A percentile compares a stretch with the other conserved stretches of the same genome.
phyloP scores from a whole-genome alignment of 2,797 vertebrate species.

The Darevskia mixta region DNA sequence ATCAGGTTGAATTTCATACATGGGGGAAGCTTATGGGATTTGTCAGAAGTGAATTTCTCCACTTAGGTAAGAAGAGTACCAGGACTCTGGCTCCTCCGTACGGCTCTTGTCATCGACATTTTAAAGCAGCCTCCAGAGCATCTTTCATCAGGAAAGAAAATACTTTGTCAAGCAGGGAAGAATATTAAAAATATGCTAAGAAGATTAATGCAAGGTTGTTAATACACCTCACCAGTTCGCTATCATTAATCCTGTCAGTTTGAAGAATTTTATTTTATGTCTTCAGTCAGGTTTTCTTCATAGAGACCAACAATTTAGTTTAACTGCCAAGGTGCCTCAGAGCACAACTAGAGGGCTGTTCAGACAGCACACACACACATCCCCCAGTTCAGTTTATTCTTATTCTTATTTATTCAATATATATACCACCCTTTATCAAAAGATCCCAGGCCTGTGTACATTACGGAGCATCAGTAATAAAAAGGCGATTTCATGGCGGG shows the following conservation, averaged over 20 bases:
- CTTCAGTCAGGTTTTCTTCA: background rate
- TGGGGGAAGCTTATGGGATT: background rate
- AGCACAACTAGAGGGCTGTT: background rate
- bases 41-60: background rate
- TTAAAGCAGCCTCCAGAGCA: background rate
- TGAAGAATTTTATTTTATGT: background rate
- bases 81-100: background rate
- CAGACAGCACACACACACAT: background rate
- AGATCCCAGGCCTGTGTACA: too few species aligned
- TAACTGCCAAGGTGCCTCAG: background rate
- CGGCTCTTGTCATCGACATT: background rate
- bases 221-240: background rate
- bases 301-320: background rate
- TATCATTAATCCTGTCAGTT: conserved; percentile 1
- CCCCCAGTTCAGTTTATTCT: too few species aligned
- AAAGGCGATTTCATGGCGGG: too few species aligned
- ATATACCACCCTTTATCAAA: too few species aligned
- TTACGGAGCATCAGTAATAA: too few species aligned
- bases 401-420: too few species aligned
- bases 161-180: background rate
- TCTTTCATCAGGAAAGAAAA: background rate
- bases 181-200: background rate
- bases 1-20: background rate
- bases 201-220: background rate
- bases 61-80: background rate